Conservation (phyloP, 2,888 invertebrate species). For the Dysmachus trigonus region DNA sequence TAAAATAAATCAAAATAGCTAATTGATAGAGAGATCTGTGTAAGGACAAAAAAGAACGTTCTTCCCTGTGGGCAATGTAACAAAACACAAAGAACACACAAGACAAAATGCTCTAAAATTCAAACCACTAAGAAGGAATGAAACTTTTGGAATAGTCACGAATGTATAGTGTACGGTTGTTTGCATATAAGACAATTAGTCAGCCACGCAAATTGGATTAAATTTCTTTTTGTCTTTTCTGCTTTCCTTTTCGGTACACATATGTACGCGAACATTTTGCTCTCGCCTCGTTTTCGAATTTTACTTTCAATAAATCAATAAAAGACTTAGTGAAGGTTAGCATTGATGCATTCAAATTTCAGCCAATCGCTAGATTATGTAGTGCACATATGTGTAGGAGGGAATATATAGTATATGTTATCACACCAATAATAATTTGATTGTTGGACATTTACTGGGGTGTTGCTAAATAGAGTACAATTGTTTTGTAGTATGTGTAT, state of each 20-base stretch:
- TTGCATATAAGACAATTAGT: constrained; percentile 49
- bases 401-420: constrained; percentile 5
- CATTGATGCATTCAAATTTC: constrained; percentile 18
- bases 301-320: constrained; percentile 41
- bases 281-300: background rate
- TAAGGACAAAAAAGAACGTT: constrained; percentile 19
- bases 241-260: constrained; percentile 35
- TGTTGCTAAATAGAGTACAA: constrained; percentile 4
- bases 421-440: constrained; percentile 16
- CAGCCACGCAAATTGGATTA: constrained; percentile 47
- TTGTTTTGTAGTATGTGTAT: constrained; percentile 23
- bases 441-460: background rate
- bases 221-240: constrained; percentile 9
- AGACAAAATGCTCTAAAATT: constrained; percentile 49
- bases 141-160: constrained; percentile 42
- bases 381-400: constrained; percentile 36
- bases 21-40: background rate
- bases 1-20: background rate
- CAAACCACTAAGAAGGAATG: constrained; percentile 50
- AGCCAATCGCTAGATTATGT: constrained; percentile 2
- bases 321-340: constrained; percentile 23
- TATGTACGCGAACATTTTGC: constrained; percentile 20
- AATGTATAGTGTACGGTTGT: constrained; percentile 31
- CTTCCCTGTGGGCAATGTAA: constrained; percentile 26
- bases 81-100: constrained; percentile 50